Evolutionary conservation across 2,113 vertebrate species (phyloP), one percentile per base, ranked within the genome.

Genomic region (Seriola rivoliana): DNA sequence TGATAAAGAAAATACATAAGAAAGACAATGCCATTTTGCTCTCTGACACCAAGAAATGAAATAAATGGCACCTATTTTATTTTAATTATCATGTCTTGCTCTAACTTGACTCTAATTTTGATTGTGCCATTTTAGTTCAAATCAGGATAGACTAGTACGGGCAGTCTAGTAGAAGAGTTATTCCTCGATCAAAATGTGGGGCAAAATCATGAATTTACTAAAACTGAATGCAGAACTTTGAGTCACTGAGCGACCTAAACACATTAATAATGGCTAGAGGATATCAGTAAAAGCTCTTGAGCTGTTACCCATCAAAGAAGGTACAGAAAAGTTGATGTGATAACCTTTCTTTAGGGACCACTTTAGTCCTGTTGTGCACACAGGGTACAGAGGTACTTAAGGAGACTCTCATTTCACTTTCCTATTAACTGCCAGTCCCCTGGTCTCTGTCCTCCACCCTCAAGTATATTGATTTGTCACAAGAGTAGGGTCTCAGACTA

Each of bases 341-440:
- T 83, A 87, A 86, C 75, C 63, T 84, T 82, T 90, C 75, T 89
- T 87, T n/a, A 7, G 92, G 77, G 88, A 87, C 81, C 54, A 84
- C 86, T 89, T 84, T 3, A 67, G 76, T 65, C 60, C 64, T 85
- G 68, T 79, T 71, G 55, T 62, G 54, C 78, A 63, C 72, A 73
- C 71, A 58, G 40, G 57, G 32, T 73, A 58, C 83, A 68, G 75
- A 80, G 81, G 69, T 84, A 85, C 79, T 91, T 83, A 84, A 79
- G 52, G 62, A 85, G 80, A 85, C 58, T 84, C 52, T 85, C 80
- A 82, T 87, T 90, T 90, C 66, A 82, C 72, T 80, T 86, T 89
- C 62, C 84, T 84, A 91, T 87, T 88, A 88, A 88, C 66, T 78
- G 71, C 16, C 44, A 68, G 57, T 63, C 54, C 64, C 76, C 83